Evolutionary conservation across 92 coral and sea anemone genomes (phyloP), one percentile per base, ranked within the genome.

Genomic region (Palythoa heliodiscus): DNA sequence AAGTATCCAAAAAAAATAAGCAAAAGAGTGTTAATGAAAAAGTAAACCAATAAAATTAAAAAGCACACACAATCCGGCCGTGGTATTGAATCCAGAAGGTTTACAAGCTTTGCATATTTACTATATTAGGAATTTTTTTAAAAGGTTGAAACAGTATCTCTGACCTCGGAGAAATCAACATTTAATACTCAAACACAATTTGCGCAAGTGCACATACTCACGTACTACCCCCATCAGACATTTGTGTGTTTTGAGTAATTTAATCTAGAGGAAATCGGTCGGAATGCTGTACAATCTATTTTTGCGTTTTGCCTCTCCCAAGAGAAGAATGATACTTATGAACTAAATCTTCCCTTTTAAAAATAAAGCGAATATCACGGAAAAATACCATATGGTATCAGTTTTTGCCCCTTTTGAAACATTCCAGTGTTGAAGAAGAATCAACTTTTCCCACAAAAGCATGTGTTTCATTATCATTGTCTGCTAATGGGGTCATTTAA

Each of bases 281-380:
- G 81, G 67, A 76, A 53, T 76, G 81, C 22, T 54, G 23, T 11
- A 52, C 10, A 19, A 47, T 43, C 50, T 43, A 79, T 40, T 11
- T 25, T 69, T 60, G 60, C 11, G 37, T 39, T 5, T 24, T 1
- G 60, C 84, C 84, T 80, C 84, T 66, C 84, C 84, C 84, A 80
- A 39, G 84, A 80, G 47, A 67, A 66, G 73, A 38, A 80, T 80
- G 84, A 48, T 63, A 40, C 24, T 63, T 50, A 23, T 23, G 29
- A 19, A 19, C 43, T 15, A 57, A 58, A 35, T n/a, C 22, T 48
- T 61, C 9, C 13, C 53, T 40, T 80, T 47, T 80, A 47, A 64
- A 63, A 38, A 20, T 48, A 23, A 38, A 63, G 40, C 74, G 22
- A 80, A 67, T 78, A 67, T 43, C 23, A 1, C 16, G 2, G 43